phyloP scores from a whole-genome alignment of 2,797 vertebrate genomes.

The Miichthys miiuy region DNA sequence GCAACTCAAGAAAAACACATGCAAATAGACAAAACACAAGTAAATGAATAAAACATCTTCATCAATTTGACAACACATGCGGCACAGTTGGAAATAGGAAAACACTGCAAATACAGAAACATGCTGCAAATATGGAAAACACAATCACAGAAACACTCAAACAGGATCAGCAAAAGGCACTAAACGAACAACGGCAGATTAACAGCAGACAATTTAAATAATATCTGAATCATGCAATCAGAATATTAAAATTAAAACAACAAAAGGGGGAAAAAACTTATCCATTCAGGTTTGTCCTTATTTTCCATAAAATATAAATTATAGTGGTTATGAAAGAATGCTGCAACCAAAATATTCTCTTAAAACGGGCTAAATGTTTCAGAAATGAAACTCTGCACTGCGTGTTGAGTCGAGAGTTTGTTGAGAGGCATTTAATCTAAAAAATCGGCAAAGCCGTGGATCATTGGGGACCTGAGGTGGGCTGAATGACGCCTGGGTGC shows the following conservation, averaged over 20 bases:
- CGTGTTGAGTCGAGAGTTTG: too few relatives aligned
- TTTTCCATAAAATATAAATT: too few relatives aligned
- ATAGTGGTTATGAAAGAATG: too few relatives aligned
- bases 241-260: neutral
- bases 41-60: conserved; percentile 24
- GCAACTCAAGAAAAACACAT: neutral
- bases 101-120: neutral
- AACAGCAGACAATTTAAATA: neutral
- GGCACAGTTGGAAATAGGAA: neutral
- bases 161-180: neutral
- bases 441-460: too few relatives aligned
- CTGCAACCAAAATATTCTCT: too few relatives aligned
- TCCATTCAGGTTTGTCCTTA: too few relatives aligned
- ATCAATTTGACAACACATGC: conserved; percentile 3
- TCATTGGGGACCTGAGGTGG: too few relatives aligned
- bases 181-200: neutral
- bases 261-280: too few relatives aligned
- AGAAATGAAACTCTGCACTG: too few relatives aligned
- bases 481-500: too few relatives aligned
- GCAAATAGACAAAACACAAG: neutral
- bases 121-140: neutral
- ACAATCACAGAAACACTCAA: neutral
- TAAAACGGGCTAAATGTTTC: too few relatives aligned
- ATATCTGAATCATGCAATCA: neutral
- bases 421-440: too few relatives aligned